Conservation (phyloP, 2,797 vertebrate species). For the Phalanger gymnotis region DNA sequence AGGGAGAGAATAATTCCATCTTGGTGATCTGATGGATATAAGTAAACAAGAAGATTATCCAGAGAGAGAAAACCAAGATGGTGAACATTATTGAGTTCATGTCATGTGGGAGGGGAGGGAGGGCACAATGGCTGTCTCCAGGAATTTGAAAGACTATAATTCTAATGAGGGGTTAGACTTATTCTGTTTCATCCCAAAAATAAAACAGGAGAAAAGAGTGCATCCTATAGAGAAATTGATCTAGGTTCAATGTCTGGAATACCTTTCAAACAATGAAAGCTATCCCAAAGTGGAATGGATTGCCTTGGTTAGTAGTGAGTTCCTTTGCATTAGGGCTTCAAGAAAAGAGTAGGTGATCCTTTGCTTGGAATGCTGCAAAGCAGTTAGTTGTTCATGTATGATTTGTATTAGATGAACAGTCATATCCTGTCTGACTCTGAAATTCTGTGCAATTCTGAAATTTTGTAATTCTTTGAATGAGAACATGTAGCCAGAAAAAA, state of each 20-base stretch:
- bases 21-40: not conserved
- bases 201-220: not conserved
- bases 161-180: not conserved
- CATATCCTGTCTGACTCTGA: not conserved
- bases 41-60: not conserved
- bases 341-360: not conserved
- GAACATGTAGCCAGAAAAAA: not conserved
- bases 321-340: not conserved
- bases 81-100: not conserved
- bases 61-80: not conserved
- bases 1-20: not conserved
- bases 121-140: not conserved
- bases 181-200: not conserved
- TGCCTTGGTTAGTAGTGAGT: not conserved
- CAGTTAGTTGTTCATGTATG: not conserved
- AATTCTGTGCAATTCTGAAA: not conserved
- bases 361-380: not conserved
- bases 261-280: not conserved
- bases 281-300: not conserved
- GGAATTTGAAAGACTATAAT: not conserved
- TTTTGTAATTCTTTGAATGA: not conserved
- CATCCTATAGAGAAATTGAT: not conserved
- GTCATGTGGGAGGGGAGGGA: not conserved
- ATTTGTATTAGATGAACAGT: not conserved
- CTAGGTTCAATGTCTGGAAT: not conserved